Evolutionary conservation across 2,888 invertebrate genomes (phyloP), one percentile per base, ranked within the genome.

Genomic region (Melolontha melolontha): DNA sequence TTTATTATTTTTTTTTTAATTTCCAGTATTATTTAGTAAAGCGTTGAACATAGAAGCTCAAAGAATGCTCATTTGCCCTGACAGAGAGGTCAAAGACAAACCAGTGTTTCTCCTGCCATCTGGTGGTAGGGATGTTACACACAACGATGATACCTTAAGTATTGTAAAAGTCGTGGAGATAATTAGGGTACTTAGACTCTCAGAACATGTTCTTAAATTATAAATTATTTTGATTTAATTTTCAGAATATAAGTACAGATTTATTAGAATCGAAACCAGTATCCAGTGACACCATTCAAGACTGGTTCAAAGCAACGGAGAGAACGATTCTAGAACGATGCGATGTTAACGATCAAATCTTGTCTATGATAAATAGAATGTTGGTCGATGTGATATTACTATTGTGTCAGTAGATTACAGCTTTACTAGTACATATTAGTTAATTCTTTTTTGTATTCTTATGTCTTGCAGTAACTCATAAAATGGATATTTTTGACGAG

Each of bases 21-120:
- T 72, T 67, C 65, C 75, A 70, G 79, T 75, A 16, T 76, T 84
- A 12, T 84, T 83, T 67, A 74, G 75, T 1, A 84, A 82, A 72
- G 81, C 83, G 64, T 79, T 84, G 42, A 79, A 80, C 22, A 59
- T 63, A 1, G 78, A 79, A 63, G 75, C 78, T 5, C 73, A 76
- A 11, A 79, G 75, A 62, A 62, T 75, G 11, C 50, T 71, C 1
- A 75, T 72, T 67, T 49, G 64, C 29, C 71, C 67, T 67, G 51
- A 10, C 17, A 69, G 51, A 59, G 73, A 75, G 40, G 59, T 63
- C 1, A 77, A 74, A 67, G 54, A 71, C 8, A 75, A 75, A 62
- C 69, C 75, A 0, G 50, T 72, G 12, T 72, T 82, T 41, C 70
- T 70, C 4, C 34, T 71, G 10, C 71, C 71, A 5, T 47, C 67